Evolutionary conservation across 2,113 vertebrate genomes (phyloP), one percentile per base, ranked within the genome.

Genomic region (Gambusia affinis): DNA sequence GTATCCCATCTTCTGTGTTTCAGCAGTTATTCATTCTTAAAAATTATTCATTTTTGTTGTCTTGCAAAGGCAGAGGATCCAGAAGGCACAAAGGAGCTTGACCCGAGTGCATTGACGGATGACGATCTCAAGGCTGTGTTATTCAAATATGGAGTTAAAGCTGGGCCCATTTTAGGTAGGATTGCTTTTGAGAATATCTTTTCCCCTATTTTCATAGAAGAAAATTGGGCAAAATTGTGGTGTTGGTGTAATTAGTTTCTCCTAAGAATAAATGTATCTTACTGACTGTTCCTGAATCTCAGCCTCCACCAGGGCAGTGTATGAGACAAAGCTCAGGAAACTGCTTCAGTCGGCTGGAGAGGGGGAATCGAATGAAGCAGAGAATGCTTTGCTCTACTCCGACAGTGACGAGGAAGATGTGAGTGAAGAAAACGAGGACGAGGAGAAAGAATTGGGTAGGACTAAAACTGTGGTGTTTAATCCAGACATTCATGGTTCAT

Each of bases 141-240:
- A 24, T 76, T 90, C 6, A 73, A 83, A 72, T 89, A 91, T 37
- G 95, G 96, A 37, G 78, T 95, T 33, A 92, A 92, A 81, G 88
- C 94, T n/a, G 96, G 97, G 37, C 95, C 96, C 2, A 94, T 97
- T 79, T 87, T 96, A 33, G 93, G 95, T 97, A 87, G 62, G 94
- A 31, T 12, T 47, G 10, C 15, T 51, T 22, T 75, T 17, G 1
- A 12, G 15, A 27, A 28, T 29, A 35, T 22, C 19, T 31, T 12
- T 7, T 33, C 4, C 14, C 8, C 4, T 19, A 47, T 47, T 47
- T 19, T n/a, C 14, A 6, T 15, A 1, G 0, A 10, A 60, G 8
- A 37, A 37, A 11, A 37, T 12, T 44, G 15, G 15, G 17, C 15
- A 17, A 1, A 12, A 44, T 30, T 70, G 14, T 11, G 28, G n/a